Base-by-base conservation (phyloP, 1,140 invertebrate genomes). In the Drosophila pseudoananassae region DNA sequence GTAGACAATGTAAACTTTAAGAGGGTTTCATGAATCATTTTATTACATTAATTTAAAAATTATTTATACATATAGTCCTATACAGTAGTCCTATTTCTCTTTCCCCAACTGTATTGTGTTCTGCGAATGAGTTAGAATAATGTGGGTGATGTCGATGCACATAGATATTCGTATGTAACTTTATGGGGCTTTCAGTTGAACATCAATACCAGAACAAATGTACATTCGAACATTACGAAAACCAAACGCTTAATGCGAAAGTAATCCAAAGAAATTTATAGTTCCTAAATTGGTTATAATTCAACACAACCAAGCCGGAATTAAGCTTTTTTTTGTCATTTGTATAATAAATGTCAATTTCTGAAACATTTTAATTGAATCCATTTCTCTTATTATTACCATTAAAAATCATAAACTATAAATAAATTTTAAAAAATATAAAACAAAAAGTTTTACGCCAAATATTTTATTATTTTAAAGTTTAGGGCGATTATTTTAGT, bases 131-230 rank as follows among this genome's bases (percentile, higher is more conserved):
- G 46, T 66, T 66, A 66, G 58, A 66, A 63, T 60, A 66, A 51
- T 66, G 63, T 66, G 63, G 63, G 58, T 64, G 63, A 63, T 66
- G 63, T 38, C 60, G 66, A 52, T 70, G 56, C 65, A 60, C 27
- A 52, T 43, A 56, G 40, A 29, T 61, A 46, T 76, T 51, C 10
- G 33, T 57, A 64, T 72, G 81, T 76, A 72, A 64, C 59, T 79
- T 79, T 84, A 72, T 68, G 78, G 72, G 80, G 77, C 73, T 85
- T 84, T 80, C 73, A 84, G 77, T 73, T 60, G 63, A 89, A 83
- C 73, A 84, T 85, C 81, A 85, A 78, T 81, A 33, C 25, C 33
- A 66, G 63, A 66, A 55, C 50, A 69, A 47, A 69, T 69, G 50
- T 68, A 47, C 65, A 69, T 68, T 47, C 65, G 25, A 68, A 68